Conservation (phyloP, 2,797 vertebrate genomes). For the Sebastes minor region DNA sequence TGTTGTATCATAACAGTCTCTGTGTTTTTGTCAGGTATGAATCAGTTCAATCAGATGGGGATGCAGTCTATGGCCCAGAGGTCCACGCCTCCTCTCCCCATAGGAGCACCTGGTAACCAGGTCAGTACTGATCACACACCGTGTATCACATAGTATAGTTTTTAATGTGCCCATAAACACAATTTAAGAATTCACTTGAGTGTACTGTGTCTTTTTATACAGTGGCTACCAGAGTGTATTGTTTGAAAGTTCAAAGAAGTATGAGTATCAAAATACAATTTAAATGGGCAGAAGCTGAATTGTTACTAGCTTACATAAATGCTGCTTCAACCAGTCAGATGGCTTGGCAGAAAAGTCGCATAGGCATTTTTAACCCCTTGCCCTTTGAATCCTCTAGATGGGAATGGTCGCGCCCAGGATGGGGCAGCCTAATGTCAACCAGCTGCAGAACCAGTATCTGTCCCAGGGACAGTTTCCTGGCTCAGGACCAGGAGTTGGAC, state of each 20-base stretch:
- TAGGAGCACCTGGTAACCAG: conserved; percentile 90
- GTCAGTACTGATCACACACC: conserved; percentile 68
- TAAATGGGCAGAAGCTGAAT: not conserved
- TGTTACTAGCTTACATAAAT: not conserved
- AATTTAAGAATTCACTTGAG: not conserved
- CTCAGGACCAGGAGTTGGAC: conserved; percentile 84
- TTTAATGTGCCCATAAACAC: not conserved
- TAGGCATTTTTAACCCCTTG: not conserved
- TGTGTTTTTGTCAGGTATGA: conserved; percentile 85
- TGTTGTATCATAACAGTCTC: not conserved
- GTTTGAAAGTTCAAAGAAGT: not conserved
- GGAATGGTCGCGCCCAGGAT: conserved; percentile 89
- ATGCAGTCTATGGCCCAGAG: conserved; percentile 90
- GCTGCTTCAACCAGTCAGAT: not conserved
- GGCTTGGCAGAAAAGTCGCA: not conserved
- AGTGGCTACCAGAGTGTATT: not conserved
- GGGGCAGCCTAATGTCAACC: conserved; percentile 86
- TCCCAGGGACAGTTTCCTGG: conserved; percentile 89
- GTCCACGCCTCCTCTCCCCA: conserved; percentile 92
- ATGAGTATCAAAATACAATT: not conserved
- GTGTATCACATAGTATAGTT: not conserved
- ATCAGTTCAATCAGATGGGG: conserved; percentile 91
- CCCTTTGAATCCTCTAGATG: conserved; percentile 76
- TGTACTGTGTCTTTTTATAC: not conserved
- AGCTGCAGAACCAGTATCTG: conserved; percentile 93